These are phyloP conservation scores for Taenaris catops DNA, from an alignment of 2,888 invertebrate species.

Conservation along the genomic window DNA sequence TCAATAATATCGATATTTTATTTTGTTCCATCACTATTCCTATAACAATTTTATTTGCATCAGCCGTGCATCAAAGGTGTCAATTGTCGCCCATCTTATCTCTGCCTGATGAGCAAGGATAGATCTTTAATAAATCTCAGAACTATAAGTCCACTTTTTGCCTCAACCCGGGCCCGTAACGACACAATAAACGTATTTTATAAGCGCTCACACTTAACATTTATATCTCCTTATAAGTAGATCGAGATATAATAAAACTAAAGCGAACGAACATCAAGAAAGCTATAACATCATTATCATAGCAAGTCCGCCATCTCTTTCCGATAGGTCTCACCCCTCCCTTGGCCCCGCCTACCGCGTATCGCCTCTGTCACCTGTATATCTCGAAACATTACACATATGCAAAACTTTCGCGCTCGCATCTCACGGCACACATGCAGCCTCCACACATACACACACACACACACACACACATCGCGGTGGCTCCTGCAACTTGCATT, in stretches of 20 bases:
- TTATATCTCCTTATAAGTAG: conserved; percentile 78
- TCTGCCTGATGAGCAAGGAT: conserved; percentile 39
- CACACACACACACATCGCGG: conserved; percentile 32
- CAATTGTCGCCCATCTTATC: conserved; percentile 54
- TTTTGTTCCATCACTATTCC: too few species aligned
- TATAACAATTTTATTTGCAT: too few species aligned
- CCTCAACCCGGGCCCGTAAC: conserved; percentile 55
- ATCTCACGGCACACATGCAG: conserved; percentile 45
- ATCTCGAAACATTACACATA: conserved; percentile 80
- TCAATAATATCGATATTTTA: too few species aligned
- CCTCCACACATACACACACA: conserved; percentile 31
- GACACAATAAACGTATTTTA: conserved; percentile 76
- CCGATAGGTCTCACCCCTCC: conserved; percentile 74
- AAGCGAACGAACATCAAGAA: conserved; percentile 74
- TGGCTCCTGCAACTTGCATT: conserved; percentile 25
- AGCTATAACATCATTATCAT: conserved; percentile 80
- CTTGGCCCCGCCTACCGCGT: conserved; percentile 70
- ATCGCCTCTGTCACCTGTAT: conserved; percentile 77
- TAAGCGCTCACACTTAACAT: conserved; percentile 73
- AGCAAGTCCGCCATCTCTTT: conserved; percentile 76
- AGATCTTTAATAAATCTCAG: conserved; percentile 55
- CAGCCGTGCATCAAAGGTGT: conserved; percentile 6
- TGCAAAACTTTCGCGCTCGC: conserved; percentile 76
- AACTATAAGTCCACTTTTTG: conserved; percentile 71
- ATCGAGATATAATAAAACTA: conserved; percentile 78